Base-by-base conservation (phyloP, 2,888 invertebrate genomes). In the Hetaerina titia region DNA sequence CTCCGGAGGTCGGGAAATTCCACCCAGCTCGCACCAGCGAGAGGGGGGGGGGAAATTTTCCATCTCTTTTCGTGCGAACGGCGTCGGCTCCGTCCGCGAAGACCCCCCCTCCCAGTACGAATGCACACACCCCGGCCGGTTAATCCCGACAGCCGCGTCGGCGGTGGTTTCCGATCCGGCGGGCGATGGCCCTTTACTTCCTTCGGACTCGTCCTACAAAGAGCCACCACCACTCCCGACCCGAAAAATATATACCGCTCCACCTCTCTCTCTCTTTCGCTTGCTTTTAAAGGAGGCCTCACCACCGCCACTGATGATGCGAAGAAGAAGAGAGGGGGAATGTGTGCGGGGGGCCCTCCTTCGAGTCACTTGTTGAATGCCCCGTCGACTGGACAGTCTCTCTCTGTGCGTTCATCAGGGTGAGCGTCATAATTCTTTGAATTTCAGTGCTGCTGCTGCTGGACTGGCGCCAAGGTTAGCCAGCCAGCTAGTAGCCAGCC, bases 361-460 rank as follows among this genome's bases (percentile, higher is more conserved):
- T 60, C 69, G 69, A 74, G 95, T 95, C 95, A 95, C 95, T 95
- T 95, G 95, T 95, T 95, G 95, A 95, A 95, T 95, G 95, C 95
- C 92, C 69, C 92, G 92, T 92, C 94, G 56, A 88, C 64, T 94
- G 89, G 92, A 92, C 92, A 90, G 90, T 69, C 90, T 94, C 94
- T 63, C 89, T 94, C 74, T 64, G 64, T 90, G 95, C 95, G 94
- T 94, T 95, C 94, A 95, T 94, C 95, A 95, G 95, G 95, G 96
- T 96, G 96, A 96, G 96, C 96, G 96, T 96, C 96, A 96, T 96
- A 96, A 96, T 96, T 96, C 96, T 96, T 96, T 96, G 96, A 96
- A 96, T 96, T 96, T 96, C 96, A 96, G 96, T 96, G 96, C 96
- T 96, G 96, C 96, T 96, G 96, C 96, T 96, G 96, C 96, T 96